Evolutionary conservation across 2,797 vertebrate species (phyloP).

Genomic region (Poecilia wingei): DNA sequence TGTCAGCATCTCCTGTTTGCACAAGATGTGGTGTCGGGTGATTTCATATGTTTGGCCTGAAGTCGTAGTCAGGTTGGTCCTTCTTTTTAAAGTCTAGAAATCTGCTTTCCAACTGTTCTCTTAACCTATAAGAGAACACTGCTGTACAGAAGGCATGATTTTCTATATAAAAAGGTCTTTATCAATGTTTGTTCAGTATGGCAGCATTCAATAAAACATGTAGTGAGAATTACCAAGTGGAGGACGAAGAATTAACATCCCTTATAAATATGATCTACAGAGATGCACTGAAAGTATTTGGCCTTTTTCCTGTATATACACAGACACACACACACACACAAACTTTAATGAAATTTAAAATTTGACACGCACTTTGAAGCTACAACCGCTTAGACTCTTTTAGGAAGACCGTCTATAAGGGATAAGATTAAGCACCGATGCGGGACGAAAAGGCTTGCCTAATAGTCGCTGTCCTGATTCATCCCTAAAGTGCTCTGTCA

Average conservation of each 20-base stretch:
- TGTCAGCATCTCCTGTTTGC: slow-evolving; percentile 1
- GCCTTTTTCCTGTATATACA: neutral
- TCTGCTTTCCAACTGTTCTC: neutral
- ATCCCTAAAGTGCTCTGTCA: neutral
- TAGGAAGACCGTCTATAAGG: neutral
- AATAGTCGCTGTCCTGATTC: neutral
- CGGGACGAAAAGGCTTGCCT: neutral
- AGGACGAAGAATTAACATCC: neutral
- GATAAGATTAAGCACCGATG: neutral
- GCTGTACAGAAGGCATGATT: neutral
- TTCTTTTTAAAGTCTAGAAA: neutral
- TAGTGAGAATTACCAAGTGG: neutral
- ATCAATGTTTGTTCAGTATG: neutral
- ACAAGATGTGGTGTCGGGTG: neutral
- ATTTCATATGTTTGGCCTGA: neutral
- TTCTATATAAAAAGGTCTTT: neutral
- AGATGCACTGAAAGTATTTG: neutral
- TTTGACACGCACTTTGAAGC: neutral
- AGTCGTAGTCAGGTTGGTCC: neutral
- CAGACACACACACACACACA: no score
- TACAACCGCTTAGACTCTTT: neutral
- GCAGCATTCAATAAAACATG: neutral
- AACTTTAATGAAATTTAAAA: neutral
- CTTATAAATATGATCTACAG: neutral
- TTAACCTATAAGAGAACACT: neutral